These are phyloP conservation scores for Drosophila rufa DNA, from an alignment of 1,140 invertebrate species.

Conservation along the genomic window DNA sequence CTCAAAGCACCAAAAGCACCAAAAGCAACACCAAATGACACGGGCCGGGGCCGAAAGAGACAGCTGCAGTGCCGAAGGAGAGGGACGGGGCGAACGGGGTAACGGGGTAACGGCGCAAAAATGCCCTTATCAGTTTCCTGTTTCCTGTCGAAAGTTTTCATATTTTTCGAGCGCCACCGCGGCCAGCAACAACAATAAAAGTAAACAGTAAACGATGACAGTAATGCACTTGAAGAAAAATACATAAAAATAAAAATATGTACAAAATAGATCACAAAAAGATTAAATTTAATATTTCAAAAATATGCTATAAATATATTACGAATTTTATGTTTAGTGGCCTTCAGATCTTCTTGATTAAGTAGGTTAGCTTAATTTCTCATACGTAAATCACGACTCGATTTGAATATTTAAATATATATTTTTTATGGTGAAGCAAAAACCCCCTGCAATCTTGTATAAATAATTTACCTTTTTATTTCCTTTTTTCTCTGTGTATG, in stretches of 20 bases:
- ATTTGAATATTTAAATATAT: no score
- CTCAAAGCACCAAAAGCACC: conserved; percentile 66
- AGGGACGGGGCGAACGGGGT: conserved; percentile 42
- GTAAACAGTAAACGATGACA: conserved; percentile 60
- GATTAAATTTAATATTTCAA: no score
- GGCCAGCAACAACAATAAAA: conserved; percentile 59
- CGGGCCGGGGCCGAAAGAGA: conserved; percentile 34
- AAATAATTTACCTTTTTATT: no score
- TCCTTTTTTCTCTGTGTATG: conserved; percentile 1
- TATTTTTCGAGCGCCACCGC: conserved; percentile 76
- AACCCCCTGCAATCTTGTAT: no score
- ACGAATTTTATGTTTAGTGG: no score
- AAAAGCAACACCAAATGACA: conserved; percentile 74
- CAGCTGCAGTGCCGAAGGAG: background rate
- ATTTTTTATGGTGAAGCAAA: no score
- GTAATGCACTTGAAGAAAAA: conserved; percentile 22
- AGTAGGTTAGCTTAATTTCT: no score
- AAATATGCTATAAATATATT: no score
- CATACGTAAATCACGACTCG: no score
- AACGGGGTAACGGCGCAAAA: conserved; percentile 71
- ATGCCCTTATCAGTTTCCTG: conserved; percentile 84
- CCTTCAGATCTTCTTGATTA: no score
- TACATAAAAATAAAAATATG: background rate
- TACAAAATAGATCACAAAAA: no score
- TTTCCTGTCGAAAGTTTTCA: conserved; percentile 85